These are phyloP conservation scores for Pseudorectes ferrugineus DNA, from an alignment of 2,113 vertebrate species.

Conservation along the genomic window DNA sequence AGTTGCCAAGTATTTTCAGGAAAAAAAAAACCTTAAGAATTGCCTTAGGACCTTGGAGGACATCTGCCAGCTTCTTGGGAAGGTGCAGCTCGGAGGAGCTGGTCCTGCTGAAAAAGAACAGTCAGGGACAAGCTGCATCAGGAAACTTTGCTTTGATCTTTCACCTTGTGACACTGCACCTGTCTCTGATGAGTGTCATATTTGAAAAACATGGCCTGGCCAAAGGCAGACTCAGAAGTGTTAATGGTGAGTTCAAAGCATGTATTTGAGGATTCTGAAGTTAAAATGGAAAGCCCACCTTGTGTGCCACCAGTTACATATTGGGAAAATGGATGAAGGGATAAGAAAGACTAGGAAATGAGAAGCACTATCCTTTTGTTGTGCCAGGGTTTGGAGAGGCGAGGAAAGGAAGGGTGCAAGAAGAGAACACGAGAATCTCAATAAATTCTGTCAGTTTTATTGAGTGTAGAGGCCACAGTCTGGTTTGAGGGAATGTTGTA, in stretches of 20 bases:
- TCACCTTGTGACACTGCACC: neutral
- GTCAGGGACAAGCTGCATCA: neutral
- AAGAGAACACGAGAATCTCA: neutral
- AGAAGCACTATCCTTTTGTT: neutral
- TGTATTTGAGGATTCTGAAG: neutral
- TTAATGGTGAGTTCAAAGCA: neutral
- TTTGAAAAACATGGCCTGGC: neutral
- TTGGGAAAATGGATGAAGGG: neutral
- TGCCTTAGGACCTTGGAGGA: neutral
- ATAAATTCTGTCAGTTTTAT: neutral
- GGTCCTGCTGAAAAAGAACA: neutral
- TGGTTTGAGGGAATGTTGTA: neutral
- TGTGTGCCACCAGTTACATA: rapidly evolving
- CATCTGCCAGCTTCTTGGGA: neutral
- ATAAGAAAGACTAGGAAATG: neutral
- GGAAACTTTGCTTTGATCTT: neutral
- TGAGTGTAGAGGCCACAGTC: neutral
- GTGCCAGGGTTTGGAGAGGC: neutral
- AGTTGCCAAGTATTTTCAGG: neutral
- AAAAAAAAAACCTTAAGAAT: neutral
- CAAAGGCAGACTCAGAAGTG: neutral
- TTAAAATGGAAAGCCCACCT: neutral
- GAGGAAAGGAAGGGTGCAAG: neutral
- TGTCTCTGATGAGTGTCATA: neutral
- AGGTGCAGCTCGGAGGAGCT: rapidly evolving